Conservation (phyloP, 2,888 invertebrate genomes). For the Pandemis cinnamomeana region DNA sequence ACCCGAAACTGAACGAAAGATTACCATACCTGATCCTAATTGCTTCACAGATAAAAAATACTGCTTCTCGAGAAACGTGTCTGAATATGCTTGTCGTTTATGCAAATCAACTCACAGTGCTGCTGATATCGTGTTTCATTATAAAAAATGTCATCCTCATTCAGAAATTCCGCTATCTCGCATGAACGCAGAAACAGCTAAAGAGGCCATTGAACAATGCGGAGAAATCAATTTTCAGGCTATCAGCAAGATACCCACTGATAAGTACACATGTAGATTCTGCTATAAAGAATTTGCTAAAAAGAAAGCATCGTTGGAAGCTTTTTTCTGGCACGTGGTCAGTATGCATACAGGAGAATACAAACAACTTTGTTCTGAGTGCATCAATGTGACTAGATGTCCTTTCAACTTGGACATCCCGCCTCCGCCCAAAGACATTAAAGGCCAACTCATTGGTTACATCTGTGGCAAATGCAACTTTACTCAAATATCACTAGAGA, state of each 20-base stretch:
- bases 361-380: constrained; percentile 86
- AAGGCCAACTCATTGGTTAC: constrained; percentile 82
- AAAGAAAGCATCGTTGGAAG: constrained; percentile 62
- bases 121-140: constrained; percentile 87
- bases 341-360: constrained; percentile 92
- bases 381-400: constrained; percentile 70
- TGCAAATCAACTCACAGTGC: constrained; percentile 82
- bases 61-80: constrained; percentile 68
- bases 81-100: constrained; percentile 83
- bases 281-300: constrained; percentile 70
- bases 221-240: constrained; percentile 68
- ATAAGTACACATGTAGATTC: constrained; percentile 73
- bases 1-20: constrained; percentile 40
- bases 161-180: constrained; percentile 87
- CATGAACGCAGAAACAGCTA: constrained; percentile 79
- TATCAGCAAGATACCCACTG: constrained; percentile 64
- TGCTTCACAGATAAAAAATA: constrained; percentile 76
- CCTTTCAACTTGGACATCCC: constrained; percentile 72
- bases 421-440: constrained; percentile 68
- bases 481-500: constrained; percentile 86
- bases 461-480: constrained; percentile 90
- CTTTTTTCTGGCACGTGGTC: constrained; percentile 89
- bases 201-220: constrained; percentile 83
- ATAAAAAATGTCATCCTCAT: constrained; percentile 86
- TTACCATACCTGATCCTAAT: constrained; percentile 56